Evolutionary conservation across 2,113 vertebrate genomes (phyloP), one percentile per base, ranked within the genome.

Genomic region (Neotragus pygmaeus): DNA sequence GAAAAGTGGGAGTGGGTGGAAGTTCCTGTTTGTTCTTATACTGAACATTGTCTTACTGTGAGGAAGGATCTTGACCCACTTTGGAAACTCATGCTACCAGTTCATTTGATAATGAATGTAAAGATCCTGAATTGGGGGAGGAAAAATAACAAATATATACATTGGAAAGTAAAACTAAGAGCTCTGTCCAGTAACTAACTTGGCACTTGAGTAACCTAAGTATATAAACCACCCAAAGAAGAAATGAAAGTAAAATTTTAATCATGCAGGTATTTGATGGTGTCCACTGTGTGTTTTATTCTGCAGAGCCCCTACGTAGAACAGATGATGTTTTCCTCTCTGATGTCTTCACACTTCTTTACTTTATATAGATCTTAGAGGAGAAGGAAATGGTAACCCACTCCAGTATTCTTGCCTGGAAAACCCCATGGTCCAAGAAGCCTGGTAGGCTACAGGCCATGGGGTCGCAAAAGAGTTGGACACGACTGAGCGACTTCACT

Each of bases 131-230:
- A 57, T 85, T 47, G 36, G n/a, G 25, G 14, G 19, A 94, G 53
- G 39, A 90, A 90, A 43, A 90, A 92, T n/a, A 73, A 36, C 27
- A 88, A 1, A 91, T 90, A 51, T 28, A 58, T 70, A 77, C 25
- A 91, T 70, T 70, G 62, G 62, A 88, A 94, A 80, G 77, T 84
- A 92, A 91, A 93, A 47, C 30, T 82, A 70, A 70, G 73, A 92
- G 77, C n/a, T 51, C 30, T 86, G 6, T 93, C 27, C 85, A n/a
- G 89, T 82, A 77, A 55, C 82, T 77, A 47, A 78, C 16, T 57
- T 90, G 64, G 14, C 64, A 62, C n/a, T 25, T 58, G 39, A 95
- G 39, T 77, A 90, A 77, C n/a, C 43, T 87, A 85, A 36, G 49
- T 27, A 5, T 58, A 4, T 88, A 73, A 73, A 80, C 62, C 12